Base-by-base conservation (phyloP, 2,113 vertebrate species). In the Nipponia nippon region DNA sequence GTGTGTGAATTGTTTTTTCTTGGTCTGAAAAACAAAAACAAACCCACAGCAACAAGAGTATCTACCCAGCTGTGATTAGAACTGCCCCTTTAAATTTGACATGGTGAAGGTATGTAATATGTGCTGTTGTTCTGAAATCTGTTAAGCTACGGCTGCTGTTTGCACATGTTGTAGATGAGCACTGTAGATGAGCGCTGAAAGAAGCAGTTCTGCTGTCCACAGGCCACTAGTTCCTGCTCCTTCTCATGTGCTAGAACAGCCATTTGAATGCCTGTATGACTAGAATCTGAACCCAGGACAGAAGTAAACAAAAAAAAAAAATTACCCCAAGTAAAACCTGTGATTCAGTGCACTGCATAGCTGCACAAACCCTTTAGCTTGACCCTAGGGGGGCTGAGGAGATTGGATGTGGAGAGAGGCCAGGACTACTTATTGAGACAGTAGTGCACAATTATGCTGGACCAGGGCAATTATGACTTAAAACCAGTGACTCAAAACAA, bases 261-360 rank as follows among this genome's bases (percentile, higher is more conserved):
- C 40, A 32, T 25, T 78, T 53, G 46, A 62, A 16, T 52, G 25
- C 30, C n/a, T 49, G 1, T 46, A 55, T 36, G 36, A 46, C 5
- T 38, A 85, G 34, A 75, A 50, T 71, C 32, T 59, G 79, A 89
- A 47, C 4, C 10, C 9, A 67, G 4, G n/a, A 29, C 46, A 75
- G 32, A 71, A 36, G 9, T 70, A 66, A 87, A 47, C 7, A 62
- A 76, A 38, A 73, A 80, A 83, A 87, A 87, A 84, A 34, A 12
- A 2, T 4, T 70, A 53, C 11, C 3, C 1, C 1, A 2, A 27
- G 11, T 52, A n/a, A 49, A 18, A 49, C 50, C 19, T 44, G 40
- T 52, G 29, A 34, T 82, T 61, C 30, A 23, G 26, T 76, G n/a
- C 19, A 42, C 23, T 49, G 18, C 3, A 3, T 38, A 79, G 29